Base-by-base conservation (phyloP, 1,140 invertebrate genomes). In the Trachymyrmex septentrionalis region DNA sequence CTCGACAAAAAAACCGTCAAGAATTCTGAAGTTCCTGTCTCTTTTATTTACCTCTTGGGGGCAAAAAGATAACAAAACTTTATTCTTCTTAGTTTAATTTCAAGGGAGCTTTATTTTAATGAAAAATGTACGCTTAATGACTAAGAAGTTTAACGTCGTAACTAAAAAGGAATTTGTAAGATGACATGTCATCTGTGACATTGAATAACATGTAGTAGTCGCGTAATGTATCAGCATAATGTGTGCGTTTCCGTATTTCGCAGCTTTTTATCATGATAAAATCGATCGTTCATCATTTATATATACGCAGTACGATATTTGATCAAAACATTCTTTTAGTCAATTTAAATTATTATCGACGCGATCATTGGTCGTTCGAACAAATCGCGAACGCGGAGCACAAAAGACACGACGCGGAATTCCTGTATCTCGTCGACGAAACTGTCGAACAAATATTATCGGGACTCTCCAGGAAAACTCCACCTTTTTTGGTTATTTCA, bases 401-500 rank as follows among this genome's bases (percentile, higher is more conserved):
- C 78, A 61, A 73, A 84, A 73, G 69, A n/a, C 6, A 34, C 38
- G 30, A 0, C 19, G 61, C 44, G 44, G 9, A 21, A 24, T 24
- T 10, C 19, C 2, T 50, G 21, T 57, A 81, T 71, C 21, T 73
- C 38, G 24, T 73, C 38, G 24, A 53, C 38, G 34, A 16, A 24
- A 27, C 53, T 59, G 53, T 72, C 80, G 24, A 72, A 19, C 38
- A 61, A 84, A 73, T 73, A 84, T 84, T 84, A 84, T 84, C 80
- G 55, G 24, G 55, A 9, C 44, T 61, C 38, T 61, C 55, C 3
- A 48, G 38, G 27, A 48, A 84, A 84, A 19, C 38, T 14, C 3
- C 3, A 30, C 48, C 12, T 2, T n/a, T n/a, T 16, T 1, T 19
- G 19, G 53, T 48, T 61, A 84, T 73, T 84, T 50, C 38, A 38